Evolutionary conservation across 2,888 invertebrate genomes (phyloP).

Genomic region (Dryocosmus kuriphilus): DNA sequence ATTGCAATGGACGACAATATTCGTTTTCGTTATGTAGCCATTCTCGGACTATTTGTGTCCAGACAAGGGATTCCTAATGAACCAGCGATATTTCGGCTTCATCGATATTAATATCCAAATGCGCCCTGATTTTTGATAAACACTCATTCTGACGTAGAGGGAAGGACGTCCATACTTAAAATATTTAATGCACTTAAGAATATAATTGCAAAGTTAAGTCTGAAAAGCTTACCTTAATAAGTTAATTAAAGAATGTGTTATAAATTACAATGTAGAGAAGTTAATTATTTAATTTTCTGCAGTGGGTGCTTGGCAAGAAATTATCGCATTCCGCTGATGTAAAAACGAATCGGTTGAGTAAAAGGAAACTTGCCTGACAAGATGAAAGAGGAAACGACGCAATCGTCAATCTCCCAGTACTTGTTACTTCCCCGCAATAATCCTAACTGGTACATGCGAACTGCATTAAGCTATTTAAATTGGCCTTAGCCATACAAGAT

Average conservation of each 20-base stretch:
- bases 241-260: no score
- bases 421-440: slow-evolving; percentile 57
- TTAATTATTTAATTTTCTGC: no score
- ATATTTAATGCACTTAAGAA: no score
- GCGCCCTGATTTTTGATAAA: background rate
- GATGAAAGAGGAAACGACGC: slow-evolving; percentile 53
- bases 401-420: slow-evolving; percentile 53
- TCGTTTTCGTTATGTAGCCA: slow-evolving; percentile 32
- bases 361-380: slow-evolving; percentile 11
- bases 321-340: background rate
- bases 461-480: slow-evolving; percentile 58
- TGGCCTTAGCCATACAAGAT: slow-evolving; percentile 48
- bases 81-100: background rate
- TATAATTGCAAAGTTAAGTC: no score
- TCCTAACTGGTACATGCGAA: slow-evolving; percentile 56
- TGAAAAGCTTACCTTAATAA: no score
- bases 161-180: no score
- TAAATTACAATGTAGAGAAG: no score
- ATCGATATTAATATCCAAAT: slow-evolving; percentile 15
- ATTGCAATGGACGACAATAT: slow-evolving; percentile 1
- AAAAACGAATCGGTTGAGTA: slow-evolving; percentile 16
- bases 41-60: slow-evolving; percentile 11
- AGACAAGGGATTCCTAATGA: slow-evolving; percentile 26
- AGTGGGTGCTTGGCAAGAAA: background rate
- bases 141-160: no score